These are phyloP conservation scores for Eulimnadia texana DNA, from an alignment of 1,140 invertebrate genomes.

Conservation along the genomic window DNA sequence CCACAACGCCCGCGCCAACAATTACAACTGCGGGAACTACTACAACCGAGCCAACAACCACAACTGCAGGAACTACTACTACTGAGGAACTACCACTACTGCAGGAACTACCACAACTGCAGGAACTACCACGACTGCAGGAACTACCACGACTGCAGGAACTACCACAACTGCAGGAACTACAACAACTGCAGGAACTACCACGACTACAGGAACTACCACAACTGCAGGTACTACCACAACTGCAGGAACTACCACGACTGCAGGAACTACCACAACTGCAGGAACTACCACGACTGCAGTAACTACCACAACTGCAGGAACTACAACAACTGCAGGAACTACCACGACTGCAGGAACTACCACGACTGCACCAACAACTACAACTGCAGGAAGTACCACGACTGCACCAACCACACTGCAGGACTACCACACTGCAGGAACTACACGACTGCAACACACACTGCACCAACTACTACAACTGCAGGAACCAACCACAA, in stretches of 20 bases:
- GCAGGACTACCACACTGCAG: background rate
- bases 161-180: background rate
- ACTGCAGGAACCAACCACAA: too few relatives aligned
- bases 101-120: background rate
- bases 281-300: too few relatives aligned
- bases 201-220: background rate
- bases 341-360: background rate
- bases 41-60: constrained; percentile 4
- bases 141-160: background rate
- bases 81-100: background rate
- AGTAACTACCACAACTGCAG: too few relatives aligned
- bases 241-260: too few relatives aligned
- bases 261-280: too few relatives aligned
- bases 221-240: too few relatives aligned
- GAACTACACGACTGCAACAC: background rate
- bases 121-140: background rate
- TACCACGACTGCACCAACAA: background rate
- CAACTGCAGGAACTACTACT: background rate
- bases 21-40: background rate
- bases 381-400: background rate
- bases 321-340: background rate
- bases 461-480: background rate
- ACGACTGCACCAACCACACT: background rate
- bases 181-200: background rate
- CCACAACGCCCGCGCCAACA: background rate